Conservation (phyloP, 1,140 invertebrate genomes). For the Zophobas atratus region DNA sequence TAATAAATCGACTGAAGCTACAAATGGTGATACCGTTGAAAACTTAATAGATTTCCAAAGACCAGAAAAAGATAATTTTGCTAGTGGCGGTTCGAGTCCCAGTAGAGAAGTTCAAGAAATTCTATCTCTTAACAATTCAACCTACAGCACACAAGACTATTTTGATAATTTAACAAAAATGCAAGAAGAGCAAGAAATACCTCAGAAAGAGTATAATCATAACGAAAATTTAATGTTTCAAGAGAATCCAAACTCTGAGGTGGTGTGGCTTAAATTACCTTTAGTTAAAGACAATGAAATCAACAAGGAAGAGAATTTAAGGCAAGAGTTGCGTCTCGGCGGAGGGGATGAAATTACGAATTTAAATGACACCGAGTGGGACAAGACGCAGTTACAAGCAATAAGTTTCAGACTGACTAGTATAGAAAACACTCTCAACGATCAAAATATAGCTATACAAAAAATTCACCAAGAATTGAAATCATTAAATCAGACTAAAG, state of each 20-base stretch:
- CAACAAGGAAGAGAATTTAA: constrained; percentile 59
- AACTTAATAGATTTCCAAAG: constrained; percentile 61
- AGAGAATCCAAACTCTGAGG: constrained; percentile 48
- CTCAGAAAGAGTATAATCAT: constrained; percentile 49
- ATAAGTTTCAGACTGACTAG: constrained; percentile 60
- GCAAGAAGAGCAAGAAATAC: constrained; percentile 52
- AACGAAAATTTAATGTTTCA: constrained; percentile 44
- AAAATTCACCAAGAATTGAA: constrained; percentile 65
- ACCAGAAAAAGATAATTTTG: constrained; percentile 69
- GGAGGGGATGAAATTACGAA: constrained; percentile 55
- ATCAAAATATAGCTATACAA: constrained; percentile 66
- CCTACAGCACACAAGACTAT: constrained; percentile 62
- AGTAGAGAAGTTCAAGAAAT: constrained; percentile 90
- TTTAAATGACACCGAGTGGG: constrained; percentile 36
- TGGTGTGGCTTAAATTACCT: constrained; percentile 69
- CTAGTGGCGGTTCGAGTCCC: constrained; percentile 85
- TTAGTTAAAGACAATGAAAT: constrained; percentile 68
- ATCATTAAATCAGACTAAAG: constrained; percentile 65
- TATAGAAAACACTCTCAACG: constrained; percentile 61
- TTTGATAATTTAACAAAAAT: constrained; percentile 62
- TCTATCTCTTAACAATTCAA: constrained; percentile 73
- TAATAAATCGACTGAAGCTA: constrained; percentile 12
- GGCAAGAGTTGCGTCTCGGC: constrained; percentile 55
- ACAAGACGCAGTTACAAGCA: constrained; percentile 59
- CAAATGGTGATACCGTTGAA: constrained; percentile 55